A percentile compares a stretch with the other conserved stretches of the same genome.
Evolutionary conservation across 2,888 invertebrate genomes (phyloP).

Genomic region (Panopea generosa): DNA sequence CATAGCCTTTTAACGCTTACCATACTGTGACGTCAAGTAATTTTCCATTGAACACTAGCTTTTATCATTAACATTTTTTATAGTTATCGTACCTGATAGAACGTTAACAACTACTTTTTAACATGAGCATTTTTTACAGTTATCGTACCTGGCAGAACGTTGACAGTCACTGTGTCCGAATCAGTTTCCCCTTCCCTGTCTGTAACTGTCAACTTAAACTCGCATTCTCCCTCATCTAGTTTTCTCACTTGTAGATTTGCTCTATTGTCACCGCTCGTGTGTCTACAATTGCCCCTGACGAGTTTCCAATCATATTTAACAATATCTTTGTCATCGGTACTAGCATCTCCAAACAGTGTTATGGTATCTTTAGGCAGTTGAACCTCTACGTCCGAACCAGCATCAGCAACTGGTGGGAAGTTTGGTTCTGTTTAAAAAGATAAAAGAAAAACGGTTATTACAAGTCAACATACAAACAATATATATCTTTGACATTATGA

Average conservation of each 20-base stretch:
- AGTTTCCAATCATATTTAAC: slow-evolving; percentile 30
- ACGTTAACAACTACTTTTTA: no score
- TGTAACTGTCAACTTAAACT: slow-evolving; percentile 38
- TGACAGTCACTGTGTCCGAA: slow-evolving; percentile 23
- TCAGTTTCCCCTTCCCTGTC: slow-evolving; percentile 39
- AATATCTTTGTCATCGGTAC: slow-evolving; percentile 40
- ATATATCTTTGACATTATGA: no score
- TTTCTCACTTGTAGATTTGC: background rate
- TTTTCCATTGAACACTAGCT: no score
- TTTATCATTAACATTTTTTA: no score
- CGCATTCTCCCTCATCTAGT: slow-evolving; percentile 38
- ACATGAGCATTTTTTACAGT: no score
- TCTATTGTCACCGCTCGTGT: background rate
- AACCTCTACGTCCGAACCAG: slow-evolving; percentile 32
- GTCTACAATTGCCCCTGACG: background rate
- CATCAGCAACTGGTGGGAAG: slow-evolving; percentile 42
- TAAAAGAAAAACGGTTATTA: background rate
- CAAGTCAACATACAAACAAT: background rate
- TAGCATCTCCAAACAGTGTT: slow-evolving; percentile 25
- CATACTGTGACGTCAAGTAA: no score
- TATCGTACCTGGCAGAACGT: slow-evolving; percentile 38
- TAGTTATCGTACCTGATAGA: no score
- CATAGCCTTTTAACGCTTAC: no score
- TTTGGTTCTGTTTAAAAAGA: slow-evolving; percentile 34
- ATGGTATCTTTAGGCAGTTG: slow-evolving; percentile 43